phyloP scores from a whole-genome alignment of 2,113 vertebrate genomes.

The Hemicordylus capensis region DNA sequence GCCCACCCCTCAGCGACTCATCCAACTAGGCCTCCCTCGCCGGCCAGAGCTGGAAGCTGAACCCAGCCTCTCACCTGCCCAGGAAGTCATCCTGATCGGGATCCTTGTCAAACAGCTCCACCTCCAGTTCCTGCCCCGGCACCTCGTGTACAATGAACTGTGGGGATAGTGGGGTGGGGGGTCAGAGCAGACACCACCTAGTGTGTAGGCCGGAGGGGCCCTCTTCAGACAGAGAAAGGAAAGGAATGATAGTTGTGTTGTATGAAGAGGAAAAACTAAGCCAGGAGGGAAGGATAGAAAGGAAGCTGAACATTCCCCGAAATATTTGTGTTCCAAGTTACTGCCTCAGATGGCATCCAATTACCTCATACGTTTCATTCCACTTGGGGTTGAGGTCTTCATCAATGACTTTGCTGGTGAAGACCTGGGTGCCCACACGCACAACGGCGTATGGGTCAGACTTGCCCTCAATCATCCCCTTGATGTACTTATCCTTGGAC shows the following conservation, averaged over 20 bases:
- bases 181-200: conserved; percentile 23
- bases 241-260: conserved; percentile 3
- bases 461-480: conserved; percentile 89
- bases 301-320: neutral
- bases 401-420: conserved; percentile 87
- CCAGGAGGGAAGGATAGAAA: neutral
- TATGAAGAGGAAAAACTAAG: conserved; percentile 9
- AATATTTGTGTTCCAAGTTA: neutral
- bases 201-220: neutral
- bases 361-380: conserved; percentile 93
- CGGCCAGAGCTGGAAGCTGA: neutral
- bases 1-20: neutral
- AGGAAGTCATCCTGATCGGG: conserved; percentile 96
- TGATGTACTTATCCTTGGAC: conserved; percentile 89
- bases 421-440: conserved; percentile 90
- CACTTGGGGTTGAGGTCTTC: conserved; percentile 89
- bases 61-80: conserved; percentile 82
- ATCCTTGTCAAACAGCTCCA: conserved; percentile 95
- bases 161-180: conserved; percentile 12
- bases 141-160: conserved; percentile 95
- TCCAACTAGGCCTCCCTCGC: neutral
- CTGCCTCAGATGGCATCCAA: neutral
- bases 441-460: conserved; percentile 91
- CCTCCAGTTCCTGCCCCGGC: conserved; percentile 93
- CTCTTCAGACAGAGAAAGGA: conserved; percentile 21